Conservation (phyloP, 2,113 vertebrate genomes). For the Hippocampus comes region DNA sequence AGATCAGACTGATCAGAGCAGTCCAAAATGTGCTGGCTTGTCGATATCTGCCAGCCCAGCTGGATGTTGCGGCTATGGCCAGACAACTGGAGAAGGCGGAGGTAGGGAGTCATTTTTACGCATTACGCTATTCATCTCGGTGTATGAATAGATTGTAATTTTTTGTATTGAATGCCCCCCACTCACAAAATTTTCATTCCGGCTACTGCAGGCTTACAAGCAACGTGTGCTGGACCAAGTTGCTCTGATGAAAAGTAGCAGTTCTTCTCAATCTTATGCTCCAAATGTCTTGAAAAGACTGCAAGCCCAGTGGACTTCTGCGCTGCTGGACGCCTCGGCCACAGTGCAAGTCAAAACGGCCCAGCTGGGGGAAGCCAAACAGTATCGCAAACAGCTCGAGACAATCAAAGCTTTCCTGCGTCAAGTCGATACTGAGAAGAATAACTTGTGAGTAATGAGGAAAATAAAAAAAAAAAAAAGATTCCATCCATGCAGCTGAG, state of each 20-base stretch:
- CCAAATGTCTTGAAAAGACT: constrained; percentile 14
- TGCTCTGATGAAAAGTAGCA: constrained; percentile 23
- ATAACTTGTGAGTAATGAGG: constrained; percentile 79
- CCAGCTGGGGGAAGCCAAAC: constrained; percentile 72
- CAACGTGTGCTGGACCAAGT: constrained; percentile 53
- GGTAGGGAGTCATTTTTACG: constrained; percentile 57
- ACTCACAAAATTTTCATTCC: not conserved
- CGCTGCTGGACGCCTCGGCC: constrained; percentile 73
- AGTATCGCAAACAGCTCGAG: constrained; percentile 73
- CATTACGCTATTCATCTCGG: not conserved
- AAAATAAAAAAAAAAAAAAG: no score
- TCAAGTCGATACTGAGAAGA: constrained; percentile 71
- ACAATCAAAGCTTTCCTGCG: constrained; percentile 66
- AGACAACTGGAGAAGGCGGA: constrained; percentile 83
- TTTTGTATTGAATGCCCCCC: not conserved
- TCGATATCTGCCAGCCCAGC: constrained; percentile 78
- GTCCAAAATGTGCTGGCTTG: constrained; percentile 77
- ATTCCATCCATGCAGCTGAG: not conserved
- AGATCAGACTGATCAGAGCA: constrained; percentile 64
- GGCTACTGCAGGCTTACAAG: constrained; percentile 45
- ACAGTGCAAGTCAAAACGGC: constrained; percentile 77
- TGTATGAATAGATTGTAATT: not conserved
- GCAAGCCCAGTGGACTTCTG: constrained; percentile 58
- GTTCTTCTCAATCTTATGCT: not conserved
- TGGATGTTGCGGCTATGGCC: constrained; percentile 74